Percentiles rank a stretch among this genome's conserved stretches.
These are phyloP conservation scores for Apamea crenata DNA, from an alignment of 2,888 invertebrate genomes.

Conservation along the genomic window DNA sequence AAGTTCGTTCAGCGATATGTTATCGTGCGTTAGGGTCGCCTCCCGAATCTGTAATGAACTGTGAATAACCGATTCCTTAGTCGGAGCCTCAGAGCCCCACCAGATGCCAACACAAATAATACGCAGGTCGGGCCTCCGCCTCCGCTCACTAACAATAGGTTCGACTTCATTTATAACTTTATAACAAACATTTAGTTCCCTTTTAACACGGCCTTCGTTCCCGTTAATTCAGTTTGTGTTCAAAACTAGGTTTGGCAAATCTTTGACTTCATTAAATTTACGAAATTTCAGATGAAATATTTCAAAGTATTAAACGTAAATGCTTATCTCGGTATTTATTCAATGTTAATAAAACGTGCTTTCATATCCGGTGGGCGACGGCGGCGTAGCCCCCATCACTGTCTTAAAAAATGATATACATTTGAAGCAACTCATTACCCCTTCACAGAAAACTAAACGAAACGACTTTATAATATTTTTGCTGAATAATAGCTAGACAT, in stretches of 20 bases:
- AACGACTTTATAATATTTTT: slow-evolving; percentile 71
- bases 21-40: slow-evolving; percentile 71
- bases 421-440: slow-evolving; percentile 51
- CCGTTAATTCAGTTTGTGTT: slow-evolving; percentile 53
- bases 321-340: slow-evolving; percentile 27
- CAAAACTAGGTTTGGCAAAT: slow-evolving; percentile 53
- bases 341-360: slow-evolving; percentile 26
- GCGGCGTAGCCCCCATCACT: slow-evolving; percentile 3
- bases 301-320: slow-evolving; percentile 33
- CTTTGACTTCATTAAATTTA: slow-evolving; percentile 53
- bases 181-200: slow-evolving; percentile 56
- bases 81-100: slow-evolving; percentile 41
- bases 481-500: slow-evolving; percentile 69
- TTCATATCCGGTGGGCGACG: not conserved
- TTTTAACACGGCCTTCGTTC: slow-evolving; percentile 55
- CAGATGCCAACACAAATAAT: slow-evolving; percentile 69
- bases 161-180: slow-evolving; percentile 56
- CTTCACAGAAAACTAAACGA: slow-evolving; percentile 61
- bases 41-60: slow-evolving; percentile 79
- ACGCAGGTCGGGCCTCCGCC: slow-evolving; percentile 42
- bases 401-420: slow-evolving; percentile 28
- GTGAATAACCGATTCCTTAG: slow-evolving; percentile 73
- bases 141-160: slow-evolving; percentile 51
- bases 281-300: slow-evolving; percentile 40
- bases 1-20: slow-evolving; percentile 75